These are phyloP conservation scores for Gambusia yucatana DNA, from an alignment of 2,797 vertebrate genomes.

Conservation along the genomic window DNA sequence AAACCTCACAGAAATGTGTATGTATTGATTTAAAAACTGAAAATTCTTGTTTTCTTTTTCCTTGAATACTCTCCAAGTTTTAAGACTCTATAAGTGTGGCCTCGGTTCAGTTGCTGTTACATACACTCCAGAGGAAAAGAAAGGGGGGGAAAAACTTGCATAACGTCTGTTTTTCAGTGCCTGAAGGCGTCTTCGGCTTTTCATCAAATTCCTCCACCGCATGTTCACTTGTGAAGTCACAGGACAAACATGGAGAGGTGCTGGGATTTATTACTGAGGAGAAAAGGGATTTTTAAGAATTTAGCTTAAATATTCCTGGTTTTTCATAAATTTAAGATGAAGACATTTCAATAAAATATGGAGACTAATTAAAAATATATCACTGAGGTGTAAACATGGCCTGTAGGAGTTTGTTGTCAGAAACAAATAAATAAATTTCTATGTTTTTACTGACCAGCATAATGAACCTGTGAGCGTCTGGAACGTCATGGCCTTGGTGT, in stretches of 20 bases:
- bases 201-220: slow-evolving; percentile 28
- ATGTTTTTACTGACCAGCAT: background rate
- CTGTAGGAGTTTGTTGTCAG: background rate
- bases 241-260: slow-evolving; percentile 1
- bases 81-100: background rate
- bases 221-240: slow-evolving; percentile 23
- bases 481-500: background rate
- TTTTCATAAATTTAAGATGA: background rate
- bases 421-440: background rate
- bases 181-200: slow-evolving; percentile 16
- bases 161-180: slow-evolving; percentile 4
- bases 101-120: slow-evolving; percentile 12
- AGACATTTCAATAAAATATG: background rate
- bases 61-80: background rate
- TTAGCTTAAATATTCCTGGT: background rate
- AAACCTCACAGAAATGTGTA: slow-evolving; percentile 4
- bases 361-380: background rate
- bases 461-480: background rate
- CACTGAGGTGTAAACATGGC: background rate
- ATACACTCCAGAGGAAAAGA: slow-evolving; percentile 6
- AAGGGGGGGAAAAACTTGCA: background rate
- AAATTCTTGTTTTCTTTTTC: background rate
- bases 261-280: background rate
- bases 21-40: background rate
- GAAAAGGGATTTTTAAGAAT: background rate